Evolutionary conservation across 2,888 invertebrate species (phyloP), one percentile per base, ranked within the genome.

Genomic region (Neoitamus cyanurus): DNA sequence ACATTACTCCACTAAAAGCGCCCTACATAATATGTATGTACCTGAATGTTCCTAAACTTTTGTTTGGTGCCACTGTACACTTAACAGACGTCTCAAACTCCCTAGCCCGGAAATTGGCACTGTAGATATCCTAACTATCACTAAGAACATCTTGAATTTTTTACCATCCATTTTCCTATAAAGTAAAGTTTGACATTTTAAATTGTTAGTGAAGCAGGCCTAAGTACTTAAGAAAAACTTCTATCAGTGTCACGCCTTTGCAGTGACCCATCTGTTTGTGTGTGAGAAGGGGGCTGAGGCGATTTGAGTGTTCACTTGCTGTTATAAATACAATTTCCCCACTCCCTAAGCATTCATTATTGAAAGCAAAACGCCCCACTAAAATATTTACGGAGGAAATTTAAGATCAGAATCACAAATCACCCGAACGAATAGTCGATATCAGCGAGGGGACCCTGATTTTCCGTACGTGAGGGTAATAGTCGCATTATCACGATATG

Each of bases 401-500:
- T 58, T 58, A 58, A 58, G 58, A 58, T 58, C 20, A 75, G 42
- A 73, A 75, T 75, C 28, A 42, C 34, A 75, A 37, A 75, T 75
- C 75, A 42, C 28, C 75, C 42, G 42, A 42, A 75, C 15, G n/a
- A 42, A 42, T 42, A 75, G 20, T 75, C 75, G 42, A 75, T 34
- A 42, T 58, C 58, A 42, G 42, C 25, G 11, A 25, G 20, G 75
- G 42, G 75, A 9, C 11, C 36, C 42, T 75, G 25, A 75, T 75
- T 42, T 30, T 20, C 11, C 1, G 9, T 25, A 75, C 75, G 75
- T 37, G 78, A 58, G 31, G 37, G 78, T 48, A 78, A 78, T 78
- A 42, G 48, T 31, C 37, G 28, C 42, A 78, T 78, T 78, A 30
- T 78, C 78, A 48, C 58, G 58, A 30, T 78, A 78, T 58, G 42